phyloP scores from a whole-genome alignment of 2,888 invertebrate genomes.

The Amiota mariae region DNA sequence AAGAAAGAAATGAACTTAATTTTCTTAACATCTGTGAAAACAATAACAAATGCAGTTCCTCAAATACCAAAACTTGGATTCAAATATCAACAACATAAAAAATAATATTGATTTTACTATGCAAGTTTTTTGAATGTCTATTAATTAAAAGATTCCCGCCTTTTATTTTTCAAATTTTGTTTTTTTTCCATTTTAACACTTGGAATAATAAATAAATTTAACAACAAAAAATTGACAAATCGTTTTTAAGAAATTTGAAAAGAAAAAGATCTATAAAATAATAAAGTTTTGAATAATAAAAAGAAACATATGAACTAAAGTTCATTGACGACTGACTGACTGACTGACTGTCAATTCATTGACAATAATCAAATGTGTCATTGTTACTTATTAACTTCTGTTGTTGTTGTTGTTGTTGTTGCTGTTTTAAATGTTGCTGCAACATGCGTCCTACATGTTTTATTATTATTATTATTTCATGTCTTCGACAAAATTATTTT shows the following conservation, averaged over 20 bases:
- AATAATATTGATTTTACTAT: background rate
- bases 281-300: background rate
- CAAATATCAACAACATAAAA: slow-evolving; percentile 47
- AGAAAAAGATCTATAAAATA: background rate
- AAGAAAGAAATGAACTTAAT: too few relatives aligned
- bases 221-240: slow-evolving; percentile 14
- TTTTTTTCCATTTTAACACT: slow-evolving; percentile 1
- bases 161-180: slow-evolving; percentile 11
- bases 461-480: slow-evolving; percentile 3
- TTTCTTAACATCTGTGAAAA: too few relatives aligned
- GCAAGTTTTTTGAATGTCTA: slow-evolving; percentile 33
- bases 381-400: slow-evolving; percentile 4
- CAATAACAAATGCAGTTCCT: too few relatives aligned
- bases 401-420: slow-evolving; percentile 9
- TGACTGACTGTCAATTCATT: slow-evolving; percentile 7
- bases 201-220: slow-evolving; percentile 26
- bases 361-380: slow-evolving; percentile 23
- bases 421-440: slow-evolving; percentile 28
- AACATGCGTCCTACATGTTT: slow-evolving; percentile 15
- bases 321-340: slow-evolving; percentile 2
- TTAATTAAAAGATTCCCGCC: slow-evolving; percentile 1
- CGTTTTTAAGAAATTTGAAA: background rate
- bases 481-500: background rate
- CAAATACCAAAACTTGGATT: too few relatives aligned
- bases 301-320: background rate